Evolutionary conservation across 2,888 invertebrate genomes (phyloP).

Genomic region (Lycia hirtaria): DNA sequence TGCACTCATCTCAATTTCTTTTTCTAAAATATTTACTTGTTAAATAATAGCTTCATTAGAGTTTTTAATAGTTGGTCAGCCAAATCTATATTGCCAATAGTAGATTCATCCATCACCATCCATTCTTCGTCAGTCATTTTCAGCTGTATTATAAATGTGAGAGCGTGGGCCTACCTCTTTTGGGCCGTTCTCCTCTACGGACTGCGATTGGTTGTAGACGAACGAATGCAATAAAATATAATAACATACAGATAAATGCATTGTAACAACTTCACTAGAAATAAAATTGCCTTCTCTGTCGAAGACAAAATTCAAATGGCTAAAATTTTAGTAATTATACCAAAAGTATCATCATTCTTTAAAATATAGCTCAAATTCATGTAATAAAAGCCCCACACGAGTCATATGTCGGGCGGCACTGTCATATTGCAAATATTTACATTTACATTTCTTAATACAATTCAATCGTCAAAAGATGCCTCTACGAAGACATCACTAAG

Average conservation of each 20-base stretch:
- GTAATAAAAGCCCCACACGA: slow-evolving; percentile 78
- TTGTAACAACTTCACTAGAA: slow-evolving; percentile 79
- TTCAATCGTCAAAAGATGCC: slow-evolving; percentile 77
- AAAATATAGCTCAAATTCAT: slow-evolving; percentile 72
- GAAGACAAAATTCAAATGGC: slow-evolving; percentile 65
- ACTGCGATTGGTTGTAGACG: slow-evolving; percentile 85
- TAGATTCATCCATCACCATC: slow-evolving; percentile 46
- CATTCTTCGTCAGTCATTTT: slow-evolving; percentile 62
- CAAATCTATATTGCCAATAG: slow-evolving; percentile 15
- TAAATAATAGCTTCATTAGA: neutral
- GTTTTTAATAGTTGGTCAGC: slow-evolving; percentile 8
- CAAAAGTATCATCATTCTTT: slow-evolving; percentile 75
- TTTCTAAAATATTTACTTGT: neutral
- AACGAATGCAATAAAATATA: slow-evolving; percentile 86
- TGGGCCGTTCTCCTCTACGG: slow-evolving; percentile 84
- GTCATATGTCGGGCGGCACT: slow-evolving; percentile 75
- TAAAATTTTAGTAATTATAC: slow-evolving; percentile 66
- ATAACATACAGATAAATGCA: slow-evolving; percentile 84
- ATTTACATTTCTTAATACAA: slow-evolving; percentile 78
- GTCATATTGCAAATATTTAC: slow-evolving; percentile 78
- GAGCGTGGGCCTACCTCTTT: slow-evolving; percentile 82
- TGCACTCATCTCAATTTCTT: slow-evolving; percentile 28
- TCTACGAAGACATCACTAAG: slow-evolving; percentile 83
- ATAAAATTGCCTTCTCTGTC: slow-evolving; percentile 69
- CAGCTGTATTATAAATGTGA: slow-evolving; percentile 62